Conservation (phyloP, 2,797 vertebrate species). For the Coregonus suidteri region DNA sequence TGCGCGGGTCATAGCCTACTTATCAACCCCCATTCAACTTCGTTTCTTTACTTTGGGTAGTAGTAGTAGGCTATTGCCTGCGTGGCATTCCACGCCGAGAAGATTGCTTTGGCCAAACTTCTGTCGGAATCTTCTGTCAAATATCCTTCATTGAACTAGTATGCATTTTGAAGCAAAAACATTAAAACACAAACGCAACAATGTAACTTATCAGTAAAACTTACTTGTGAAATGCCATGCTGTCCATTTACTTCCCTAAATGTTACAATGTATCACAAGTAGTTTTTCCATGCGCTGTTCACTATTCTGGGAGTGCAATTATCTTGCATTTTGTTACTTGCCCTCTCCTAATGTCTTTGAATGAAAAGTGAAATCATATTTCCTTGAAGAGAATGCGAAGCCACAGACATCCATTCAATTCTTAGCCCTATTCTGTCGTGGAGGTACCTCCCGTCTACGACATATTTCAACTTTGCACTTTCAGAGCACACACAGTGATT, state of each 20-base stretch:
- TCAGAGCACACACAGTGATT: slow-evolving; percentile 47
- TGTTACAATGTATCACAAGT: not conserved
- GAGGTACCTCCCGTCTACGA: slow-evolving; percentile 22
- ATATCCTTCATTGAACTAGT: not conserved
- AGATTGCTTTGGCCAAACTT: slow-evolving; percentile 2
- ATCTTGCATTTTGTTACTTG: not conserved
- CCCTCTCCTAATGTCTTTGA: not conserved
- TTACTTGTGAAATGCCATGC: slow-evolving; percentile 6
- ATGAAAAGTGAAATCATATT: too few species aligned
- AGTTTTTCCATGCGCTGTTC: not conserved
- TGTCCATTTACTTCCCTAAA: not conserved
- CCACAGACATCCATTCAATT: not conserved
- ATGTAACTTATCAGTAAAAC: not conserved
- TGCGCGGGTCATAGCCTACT: slow-evolving; percentile 1
- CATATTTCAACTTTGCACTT: slow-evolving; percentile 41
- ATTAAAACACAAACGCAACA: not conserved
- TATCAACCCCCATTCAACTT: slow-evolving; percentile 6
- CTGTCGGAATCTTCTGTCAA: slow-evolving; percentile 13
- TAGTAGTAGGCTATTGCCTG: slow-evolving; percentile 56
- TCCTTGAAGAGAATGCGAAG: not conserved
- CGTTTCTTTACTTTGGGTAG: not conserved
- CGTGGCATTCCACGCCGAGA: slow-evolving; percentile 66
- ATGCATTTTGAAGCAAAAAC: not conserved
- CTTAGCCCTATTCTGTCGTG: slow-evolving; percentile 7
- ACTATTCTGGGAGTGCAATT: not conserved